These are phyloP conservation scores for Epinephelus lanceolatus DNA, from an alignment of 2,113 vertebrate species.

Conservation along the genomic window DNA sequence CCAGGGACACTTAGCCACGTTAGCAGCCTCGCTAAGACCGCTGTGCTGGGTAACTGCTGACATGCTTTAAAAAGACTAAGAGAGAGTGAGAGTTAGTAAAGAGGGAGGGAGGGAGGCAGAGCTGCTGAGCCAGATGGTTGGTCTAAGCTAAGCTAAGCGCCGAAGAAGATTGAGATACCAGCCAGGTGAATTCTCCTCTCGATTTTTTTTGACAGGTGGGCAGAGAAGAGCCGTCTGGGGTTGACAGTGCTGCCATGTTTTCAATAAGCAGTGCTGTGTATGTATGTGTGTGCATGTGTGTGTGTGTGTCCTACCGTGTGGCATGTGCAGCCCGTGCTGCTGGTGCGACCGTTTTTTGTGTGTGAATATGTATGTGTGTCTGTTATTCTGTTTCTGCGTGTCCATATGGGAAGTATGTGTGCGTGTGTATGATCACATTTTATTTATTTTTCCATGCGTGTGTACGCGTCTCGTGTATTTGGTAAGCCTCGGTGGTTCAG, in stretches of 20 bases:
- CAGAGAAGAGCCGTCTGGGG: constrained; percentile 61
- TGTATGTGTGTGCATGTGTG: constrained; percentile 3
- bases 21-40: constrained; percentile 76
- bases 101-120: constrained; percentile 46
- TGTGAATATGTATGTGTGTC: constrained; percentile 67
- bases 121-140: constrained; percentile 80
- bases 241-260: constrained; percentile 59
- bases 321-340: constrained; percentile 57
- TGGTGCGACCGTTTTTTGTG: constrained; percentile 56
- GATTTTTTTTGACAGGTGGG: constrained; percentile 62
- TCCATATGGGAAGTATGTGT: constrained; percentile 52
- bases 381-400: constrained; percentile 48
- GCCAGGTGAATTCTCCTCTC: constrained; percentile 73
- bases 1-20: constrained; percentile 77
- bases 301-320: constrained; percentile 26
- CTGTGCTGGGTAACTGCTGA: constrained; percentile 75
- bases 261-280: constrained; percentile 35
- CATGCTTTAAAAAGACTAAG: constrained; percentile 70
- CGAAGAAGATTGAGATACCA: constrained; percentile 72
- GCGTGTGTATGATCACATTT: constrained; percentile 24
- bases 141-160: constrained; percentile 74
- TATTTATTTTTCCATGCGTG: constrained; percentile 39
- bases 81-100: constrained; percentile 69
- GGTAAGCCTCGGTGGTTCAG: constrained; percentile 73
- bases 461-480: constrained; percentile 20